Percentiles rank a stretch among this genome's conserved stretches.
Conservation (phyloP, 2,113 vertebrate genomes). For the Falco punctatus region DNA sequence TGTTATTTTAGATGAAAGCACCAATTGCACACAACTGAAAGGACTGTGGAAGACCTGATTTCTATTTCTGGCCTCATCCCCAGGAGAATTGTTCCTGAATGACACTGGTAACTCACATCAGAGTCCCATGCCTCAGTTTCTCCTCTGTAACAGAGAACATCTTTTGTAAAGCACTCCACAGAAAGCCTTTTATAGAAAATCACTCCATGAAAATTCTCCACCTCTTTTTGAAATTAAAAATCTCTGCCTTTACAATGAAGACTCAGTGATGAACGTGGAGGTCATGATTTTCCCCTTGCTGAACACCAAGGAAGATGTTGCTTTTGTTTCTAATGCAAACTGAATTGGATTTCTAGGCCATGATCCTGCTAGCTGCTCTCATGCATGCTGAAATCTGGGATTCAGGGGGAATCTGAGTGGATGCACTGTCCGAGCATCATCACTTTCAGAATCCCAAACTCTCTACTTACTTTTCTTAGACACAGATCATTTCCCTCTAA, state of each 20-base stretch:
- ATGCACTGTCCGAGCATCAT: not conserved
- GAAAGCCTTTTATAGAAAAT: not conserved
- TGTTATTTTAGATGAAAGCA: not conserved
- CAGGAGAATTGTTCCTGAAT: not conserved
- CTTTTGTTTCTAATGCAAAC: not conserved
- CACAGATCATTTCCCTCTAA: not conserved
- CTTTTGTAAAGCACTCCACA: not conserved
- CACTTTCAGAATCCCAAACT: not conserved
- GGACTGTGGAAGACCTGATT: not conserved
- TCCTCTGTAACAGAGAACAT: not conserved
- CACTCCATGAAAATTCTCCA: not conserved
- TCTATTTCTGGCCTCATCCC: not conserved
- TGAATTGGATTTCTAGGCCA: slow-evolving; percentile 11
- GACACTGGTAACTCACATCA: not conserved
- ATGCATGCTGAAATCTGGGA: not conserved
- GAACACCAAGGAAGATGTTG: not conserved
- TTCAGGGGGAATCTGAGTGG: not conserved
- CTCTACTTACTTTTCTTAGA: not conserved
- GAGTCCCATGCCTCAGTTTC: not conserved
- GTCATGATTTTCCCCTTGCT: not conserved
- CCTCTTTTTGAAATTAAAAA: not conserved
- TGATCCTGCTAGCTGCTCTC: not conserved
- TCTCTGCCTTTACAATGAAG: not conserved
- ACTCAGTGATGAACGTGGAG: fast-evolving
- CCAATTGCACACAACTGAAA: not conserved